Conservation (phyloP, 2,113 vertebrate species). For the Seriola aureovittata region DNA sequence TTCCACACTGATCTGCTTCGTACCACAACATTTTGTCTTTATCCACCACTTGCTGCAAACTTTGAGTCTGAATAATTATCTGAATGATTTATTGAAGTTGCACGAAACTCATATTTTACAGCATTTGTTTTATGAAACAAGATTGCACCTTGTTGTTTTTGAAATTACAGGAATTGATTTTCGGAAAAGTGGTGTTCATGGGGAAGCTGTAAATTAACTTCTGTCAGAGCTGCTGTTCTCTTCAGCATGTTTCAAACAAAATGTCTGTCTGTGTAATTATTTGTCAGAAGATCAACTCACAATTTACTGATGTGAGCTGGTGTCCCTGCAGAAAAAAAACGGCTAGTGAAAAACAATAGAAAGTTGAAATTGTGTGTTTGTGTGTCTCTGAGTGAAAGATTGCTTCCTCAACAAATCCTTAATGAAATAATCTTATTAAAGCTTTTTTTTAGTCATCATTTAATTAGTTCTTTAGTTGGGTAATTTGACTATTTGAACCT, state of each 20-base stretch:
- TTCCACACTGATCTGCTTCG: neutral
- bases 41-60: neutral
- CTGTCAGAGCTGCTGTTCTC: neutral
- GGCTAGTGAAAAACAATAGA: neutral
- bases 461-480: too few species aligned
- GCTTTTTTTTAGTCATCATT: too few species aligned
- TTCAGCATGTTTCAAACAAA: neutral
- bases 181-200: neutral
- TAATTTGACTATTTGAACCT: too few species aligned
- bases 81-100: neutral
- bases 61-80: neutral
- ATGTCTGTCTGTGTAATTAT: neutral
- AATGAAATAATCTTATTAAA: neutral
- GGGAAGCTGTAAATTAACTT: neutral
- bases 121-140: neutral
- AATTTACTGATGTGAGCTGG: neutral
- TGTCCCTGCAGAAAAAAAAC: neutral
- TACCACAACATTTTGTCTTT: neutral
- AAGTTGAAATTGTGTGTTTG: neutral
- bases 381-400: neutral
- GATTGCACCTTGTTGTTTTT: neutral
- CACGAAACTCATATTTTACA: neutral
- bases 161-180: neutral
- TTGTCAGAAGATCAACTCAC: neutral
- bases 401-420: neutral